A percentile compares a stretch with the other conserved stretches of the same genome.
phyloP scores from a whole-genome alignment of 2,888 invertebrate genomes.

The Troilus luridus region DNA sequence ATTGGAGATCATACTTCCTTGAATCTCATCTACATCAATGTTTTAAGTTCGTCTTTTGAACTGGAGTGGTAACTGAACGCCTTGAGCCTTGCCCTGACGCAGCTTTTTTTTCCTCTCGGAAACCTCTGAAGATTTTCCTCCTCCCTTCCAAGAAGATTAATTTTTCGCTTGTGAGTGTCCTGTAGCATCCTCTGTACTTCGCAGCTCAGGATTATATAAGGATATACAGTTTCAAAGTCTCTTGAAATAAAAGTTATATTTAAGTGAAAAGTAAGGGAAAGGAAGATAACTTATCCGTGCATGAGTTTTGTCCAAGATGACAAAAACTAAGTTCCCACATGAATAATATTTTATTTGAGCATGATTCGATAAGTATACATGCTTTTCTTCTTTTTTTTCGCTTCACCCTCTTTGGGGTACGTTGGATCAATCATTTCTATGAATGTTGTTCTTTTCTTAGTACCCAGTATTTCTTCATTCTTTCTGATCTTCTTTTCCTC shows the following conservation, averaged over 20 bases:
- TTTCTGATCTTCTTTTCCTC: too few relatives aligned
- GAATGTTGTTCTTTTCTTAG: too few relatives aligned
- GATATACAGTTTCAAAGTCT: background rate
- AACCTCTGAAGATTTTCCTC: background rate
- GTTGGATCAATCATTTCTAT: too few relatives aligned
- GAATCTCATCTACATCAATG: background rate
- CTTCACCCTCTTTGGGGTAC: too few relatives aligned
- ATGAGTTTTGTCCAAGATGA: too few relatives aligned
- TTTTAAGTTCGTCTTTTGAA: background rate
- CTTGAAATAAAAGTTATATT: background rate
- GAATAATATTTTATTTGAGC: too few relatives aligned
- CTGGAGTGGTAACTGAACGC: background rate
- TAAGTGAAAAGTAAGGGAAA: background rate
- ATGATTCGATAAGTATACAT: too few relatives aligned
- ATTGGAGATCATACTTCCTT: background rate
- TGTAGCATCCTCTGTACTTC: background rate
- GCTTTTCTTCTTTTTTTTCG: too few relatives aligned
- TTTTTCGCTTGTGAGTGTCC: background rate
- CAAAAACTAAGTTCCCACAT: too few relatives aligned
- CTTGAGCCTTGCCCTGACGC: background rate
- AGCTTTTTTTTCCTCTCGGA: background rate
- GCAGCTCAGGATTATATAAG: background rate
- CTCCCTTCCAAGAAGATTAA: background rate
- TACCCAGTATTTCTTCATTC: too few relatives aligned
- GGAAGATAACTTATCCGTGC: background rate